These are phyloP conservation scores for Platyrinchus mystaceus DNA, from an alignment of 2,797 vertebrate species.

Conservation along the genomic window DNA sequence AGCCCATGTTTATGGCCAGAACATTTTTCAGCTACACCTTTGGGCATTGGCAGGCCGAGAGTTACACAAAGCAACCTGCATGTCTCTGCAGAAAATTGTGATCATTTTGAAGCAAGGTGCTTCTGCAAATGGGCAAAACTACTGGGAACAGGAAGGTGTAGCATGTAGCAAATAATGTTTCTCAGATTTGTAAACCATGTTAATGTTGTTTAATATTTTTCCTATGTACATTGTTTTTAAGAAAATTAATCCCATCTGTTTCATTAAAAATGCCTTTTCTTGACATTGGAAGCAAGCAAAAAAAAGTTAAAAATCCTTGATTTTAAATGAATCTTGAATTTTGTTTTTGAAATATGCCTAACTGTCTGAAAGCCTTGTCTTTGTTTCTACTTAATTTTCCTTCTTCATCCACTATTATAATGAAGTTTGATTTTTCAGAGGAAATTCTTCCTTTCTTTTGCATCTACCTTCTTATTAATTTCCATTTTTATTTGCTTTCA, in stretches of 20 bases:
- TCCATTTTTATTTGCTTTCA: background rate
- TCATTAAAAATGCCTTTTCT: background rate
- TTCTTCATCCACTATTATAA: background rate
- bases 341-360: background rate
- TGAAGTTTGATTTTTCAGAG: background rate
- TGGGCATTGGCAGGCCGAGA: background rate
- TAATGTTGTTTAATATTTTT: background rate
- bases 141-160: background rate
- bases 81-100: background rate
- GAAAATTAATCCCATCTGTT: background rate
- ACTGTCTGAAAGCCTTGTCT: background rate
- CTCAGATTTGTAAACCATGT: background rate
- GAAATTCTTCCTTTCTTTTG: background rate
- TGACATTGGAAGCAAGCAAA: background rate
- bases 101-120: background rate
- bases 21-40: background rate
- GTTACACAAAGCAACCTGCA: accelerated
- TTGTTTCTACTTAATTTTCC: background rate
- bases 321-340: background rate
- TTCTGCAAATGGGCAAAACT: background rate
- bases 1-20: background rate
- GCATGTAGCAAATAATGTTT: background rate
- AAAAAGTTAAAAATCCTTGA: background rate
- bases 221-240: background rate
- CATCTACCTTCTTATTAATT: background rate